Base-by-base conservation (phyloP, 2,888 invertebrate species). In the Drosophila helvetica region DNA sequence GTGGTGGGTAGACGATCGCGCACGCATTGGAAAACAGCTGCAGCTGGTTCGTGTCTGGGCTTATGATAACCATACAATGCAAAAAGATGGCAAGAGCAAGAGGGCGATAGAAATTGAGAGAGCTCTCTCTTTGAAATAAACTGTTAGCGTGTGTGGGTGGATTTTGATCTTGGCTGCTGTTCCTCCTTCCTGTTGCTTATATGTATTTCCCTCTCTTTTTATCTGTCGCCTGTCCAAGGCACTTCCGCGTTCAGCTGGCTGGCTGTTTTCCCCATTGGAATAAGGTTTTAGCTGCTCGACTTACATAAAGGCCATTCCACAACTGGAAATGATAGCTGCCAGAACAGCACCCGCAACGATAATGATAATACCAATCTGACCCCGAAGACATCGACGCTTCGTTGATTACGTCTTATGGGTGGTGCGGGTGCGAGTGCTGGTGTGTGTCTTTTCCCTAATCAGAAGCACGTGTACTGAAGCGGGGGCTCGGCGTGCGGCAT, bases 401-500 rank as follows among this genome's bases (percentile, higher is more conserved):
- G 51, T 27, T 25, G 15, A 17, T 58, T 25, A 33, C 12, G 43
- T 30, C 51, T 38, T 7, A 27, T 22, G 33, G 18, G 15, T 38
- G 17, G 8, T 22, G 30, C 9, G 22, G 18, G 18, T 30, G 27
- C 19, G 30, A 42, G 17, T 25, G 22, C 22, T 7, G 8, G 27
- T 27, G 25, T n/a, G 38, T 53, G 33, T 22, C 58, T 68, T 58
- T 70, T 70, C 54, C 38, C 77, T 81, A 75, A 79, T 70, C 57
- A 59, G 47, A 53, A 67, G 67, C 74, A 79, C 77, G 70, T 82
- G 77, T 69, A 77, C 62, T 38, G 51, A 48, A 54, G 2, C 18
- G 47, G 43, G 45, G 27, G 57, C 1, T 12, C 33, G 25, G 46
- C n/a, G 25, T 25, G 9, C 42, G 22, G 33, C 17, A 17, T 59